Evolutionary conservation across 2,113 vertebrate species (phyloP).

Genomic region (Bujurquina vittata): DNA sequence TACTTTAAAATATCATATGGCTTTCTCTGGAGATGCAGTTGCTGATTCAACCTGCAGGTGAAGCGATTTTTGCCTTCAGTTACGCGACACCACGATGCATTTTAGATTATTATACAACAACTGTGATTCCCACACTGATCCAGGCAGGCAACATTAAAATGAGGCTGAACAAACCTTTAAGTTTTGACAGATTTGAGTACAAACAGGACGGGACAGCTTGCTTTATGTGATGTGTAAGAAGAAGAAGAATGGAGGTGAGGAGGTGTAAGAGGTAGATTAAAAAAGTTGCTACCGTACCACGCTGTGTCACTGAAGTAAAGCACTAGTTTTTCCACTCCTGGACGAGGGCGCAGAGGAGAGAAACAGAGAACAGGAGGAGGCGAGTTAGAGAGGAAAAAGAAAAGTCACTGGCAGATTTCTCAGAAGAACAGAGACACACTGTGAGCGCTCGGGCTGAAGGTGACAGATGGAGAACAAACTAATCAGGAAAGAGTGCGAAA

Average conservation of each 20-base stretch:
- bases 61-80: background rate
- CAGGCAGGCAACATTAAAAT: no score
- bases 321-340: slow-evolving; percentile 75
- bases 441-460: background rate
- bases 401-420: background rate
- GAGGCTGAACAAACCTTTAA: background rate
- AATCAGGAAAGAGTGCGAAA: background rate
- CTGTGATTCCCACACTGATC: no score
- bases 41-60: no score
- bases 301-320: slow-evolving; percentile 75
- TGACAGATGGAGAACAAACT: background rate
- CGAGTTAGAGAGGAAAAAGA: slow-evolving; percentile 9
- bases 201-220: background rate
- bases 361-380: slow-evolving; percentile 29
- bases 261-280: slow-evolving; percentile 3
- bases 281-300: slow-evolving; percentile 62
- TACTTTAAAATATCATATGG: no score
- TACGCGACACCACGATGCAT: background rate
- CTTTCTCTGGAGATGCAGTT: no score
- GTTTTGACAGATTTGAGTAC: background rate
- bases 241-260: background rate
- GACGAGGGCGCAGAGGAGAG: slow-evolving; percentile 14
- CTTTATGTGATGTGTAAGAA: background rate
- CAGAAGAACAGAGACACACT: background rate
- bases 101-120: background rate